Base-by-base conservation (phyloP, 2,113 vertebrate genomes). In the Odocoileus virginianus region DNA sequence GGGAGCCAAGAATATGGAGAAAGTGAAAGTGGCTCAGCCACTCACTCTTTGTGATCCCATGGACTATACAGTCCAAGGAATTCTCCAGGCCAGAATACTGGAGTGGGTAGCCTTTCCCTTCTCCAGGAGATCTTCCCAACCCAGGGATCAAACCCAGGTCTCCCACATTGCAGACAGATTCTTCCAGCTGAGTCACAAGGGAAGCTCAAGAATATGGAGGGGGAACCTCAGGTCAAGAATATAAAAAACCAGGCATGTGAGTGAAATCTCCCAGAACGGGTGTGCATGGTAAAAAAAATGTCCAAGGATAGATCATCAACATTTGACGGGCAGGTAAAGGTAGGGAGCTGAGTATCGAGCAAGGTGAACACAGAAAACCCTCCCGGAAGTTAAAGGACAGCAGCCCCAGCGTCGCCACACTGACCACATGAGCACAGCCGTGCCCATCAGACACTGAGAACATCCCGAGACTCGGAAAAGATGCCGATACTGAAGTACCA, bases 401-500 rank as follows among this genome's bases (percentile, higher is more conserved):
- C 91, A 79, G 25, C n/a, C 88, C 88, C 78, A 88, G 30, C 4
- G n/a, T 54, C 45, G 71, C n/a, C n/a, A 76, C 40, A 17, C 9
- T 64, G 83, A 94, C 43, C n/a, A 89, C 61, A 85, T 43, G 50
- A 40, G 33, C 7, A 94, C 25, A 19, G 82, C 45, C 17, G 16
- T 27, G n/a, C 58, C 43, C 91, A 78, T 23, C 60, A 50, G 81
- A 86, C 13, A 45, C 25, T 92, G 36, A 61, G 52, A 93, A 82
- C 58, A 94, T 12, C 57, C 50, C 67, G 52, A 93, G 87, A 93
- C 11, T 81, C 43, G 55, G 64, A 93, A 91, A 93, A 76, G 8
- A 36, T 57, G 16, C 6, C 33, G 85, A 96, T 45, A 92, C 25
- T 61, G 84, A 93, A 55, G 16, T 79, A 91, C 40, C 33, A 60